Evolutionary conservation across 1,140 invertebrate species (phyloP).

Genomic region (Sitodiplosis mosellana): DNA sequence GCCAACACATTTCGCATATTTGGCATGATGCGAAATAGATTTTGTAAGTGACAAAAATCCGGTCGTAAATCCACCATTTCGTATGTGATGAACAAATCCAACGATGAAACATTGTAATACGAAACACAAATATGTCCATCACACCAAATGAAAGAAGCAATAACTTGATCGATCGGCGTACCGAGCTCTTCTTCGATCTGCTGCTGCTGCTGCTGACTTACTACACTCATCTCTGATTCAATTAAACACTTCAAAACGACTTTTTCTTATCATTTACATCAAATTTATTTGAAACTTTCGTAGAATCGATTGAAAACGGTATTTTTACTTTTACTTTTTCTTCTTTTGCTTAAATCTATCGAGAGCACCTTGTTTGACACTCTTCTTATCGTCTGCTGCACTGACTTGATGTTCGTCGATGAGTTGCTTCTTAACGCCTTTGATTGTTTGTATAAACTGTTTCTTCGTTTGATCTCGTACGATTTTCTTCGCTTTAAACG

Average conservation of each 20-base stretch:
- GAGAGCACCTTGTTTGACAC: conserved; percentile 9
- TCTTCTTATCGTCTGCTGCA: conserved; percentile 4
- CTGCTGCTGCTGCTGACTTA: background rate
- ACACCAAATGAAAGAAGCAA: background rate
- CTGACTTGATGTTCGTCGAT: conserved; percentile 7
- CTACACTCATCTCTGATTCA: no score
- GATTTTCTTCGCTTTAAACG: conserved; percentile 59
- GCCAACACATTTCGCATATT: background rate
- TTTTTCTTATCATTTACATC: no score
- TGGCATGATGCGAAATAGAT: background rate
- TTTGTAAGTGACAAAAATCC: background rate
- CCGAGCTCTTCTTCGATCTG: background rate
- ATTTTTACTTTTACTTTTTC: conserved; percentile 8
- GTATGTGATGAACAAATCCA: background rate
- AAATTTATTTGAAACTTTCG: no score
- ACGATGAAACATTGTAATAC: background rate
- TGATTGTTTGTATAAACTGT: conserved; percentile 32
- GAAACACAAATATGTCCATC: background rate
- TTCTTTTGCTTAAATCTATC: conserved; percentile 20
- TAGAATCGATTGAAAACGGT: background rate
- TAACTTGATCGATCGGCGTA: background rate
- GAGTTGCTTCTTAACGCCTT: conserved; percentile 13
- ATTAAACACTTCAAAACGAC: no score
- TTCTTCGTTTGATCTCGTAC: conserved; percentile 46
- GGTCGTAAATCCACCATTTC: background rate